Evolutionary conservation across 2,797 vertebrate species (phyloP), one percentile per base, ranked within the genome.

Genomic region (Pipistrellus pygmaeus): DNA sequence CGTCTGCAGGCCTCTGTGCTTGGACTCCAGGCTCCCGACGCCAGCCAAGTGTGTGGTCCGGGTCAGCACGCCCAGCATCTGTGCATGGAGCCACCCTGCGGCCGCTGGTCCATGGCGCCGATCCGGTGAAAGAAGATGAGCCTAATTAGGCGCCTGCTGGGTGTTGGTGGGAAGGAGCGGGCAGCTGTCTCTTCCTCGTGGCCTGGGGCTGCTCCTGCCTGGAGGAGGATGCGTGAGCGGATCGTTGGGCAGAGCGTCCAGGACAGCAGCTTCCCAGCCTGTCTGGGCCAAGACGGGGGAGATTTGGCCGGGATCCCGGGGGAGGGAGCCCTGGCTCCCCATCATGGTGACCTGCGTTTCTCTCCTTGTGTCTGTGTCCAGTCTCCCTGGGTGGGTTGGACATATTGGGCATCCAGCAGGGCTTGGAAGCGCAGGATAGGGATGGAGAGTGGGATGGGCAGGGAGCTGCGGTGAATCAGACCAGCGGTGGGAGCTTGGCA

Each of bases 161-260:
- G 51, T 55, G 66, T n/a, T n/a, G 75, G 64, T 86, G 92, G 85
- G 78, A 68, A 91, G 78, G 53, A 93, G 78, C 91, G 80, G 60
- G 86, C 96, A 96, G 96, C 86, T 81, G 88, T 88, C 88, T 95
- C 41, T 51, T 90, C 35, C 32, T 76, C 14, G 78, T 62, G 23
- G 75, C 81, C 15, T 77, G 93, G 88, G 85, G 77, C 77, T 73
- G 72, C 78, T 95, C 72, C 80, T 86, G 55, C 66, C 46, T 51
- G 60, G 25, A 91, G 71, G 83, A 88, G 68, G 82, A 75, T 75
- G 32, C 35, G 27, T 85, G 75, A 81, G 90, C 27, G 32, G 55
- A 35, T 91, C 71, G 38, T 85, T 62, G 71, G 48, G 44, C 32
- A 35, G 76, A 78, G 71, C 30, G 38, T 89, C 48, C 3, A 25